Base-by-base conservation (phyloP, 2,797 vertebrate genomes). In the Psittacula derbiana region DNA sequence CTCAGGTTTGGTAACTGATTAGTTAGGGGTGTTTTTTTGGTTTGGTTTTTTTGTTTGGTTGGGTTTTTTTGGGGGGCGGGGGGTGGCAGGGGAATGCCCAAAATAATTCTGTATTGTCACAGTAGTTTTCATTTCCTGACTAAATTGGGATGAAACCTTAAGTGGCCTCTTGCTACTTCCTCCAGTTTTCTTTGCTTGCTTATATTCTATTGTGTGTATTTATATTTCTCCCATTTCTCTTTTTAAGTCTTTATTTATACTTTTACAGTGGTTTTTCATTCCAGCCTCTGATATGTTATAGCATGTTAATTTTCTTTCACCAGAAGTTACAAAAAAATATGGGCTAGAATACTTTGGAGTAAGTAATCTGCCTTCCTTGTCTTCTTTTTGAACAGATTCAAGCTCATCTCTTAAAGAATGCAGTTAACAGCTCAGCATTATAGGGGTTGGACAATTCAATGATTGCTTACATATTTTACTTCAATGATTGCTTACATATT, bases 21-120 rank as follows among this genome's bases (percentile, higher is more conserved):
- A 62, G 43, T 50, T 69, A 60, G 6, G 13, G 38, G 33, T 43
- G 14, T 5, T 33, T 7, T n/a, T 57, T 21, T 15, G 20, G 31
- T 15, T 57, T 33, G 20, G 20, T 11, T 19, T 53, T 31, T 57
- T 57, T 55, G 24, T 17, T 55, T 41, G 10, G 12, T 53, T 31
- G 27, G 17, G 36, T 46, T 18, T 57, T 38, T 11, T 27, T 31
- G 6, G 8, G 33, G 9, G 12, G 14, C 16, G 7, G 15, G 12
- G 47, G 1, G 23, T 4, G 55, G 4, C 6, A 5, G 25, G 8
- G 20, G 7, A n/a, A 7, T 38, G 47, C 19, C 8, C 5, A 36
- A 1, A 17, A 64, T 23, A 12, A 62, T 76, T 64, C 71, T 65
- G 6, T 52, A 53, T 47, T 69, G n/a, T 3, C 36, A 55, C 18